Percentiles rank a stretch among this genome's conserved stretches.
These are phyloP conservation scores for Lithobates pipiens DNA, from an alignment of 2,797 vertebrate genomes.

Conservation along the genomic window DNA sequence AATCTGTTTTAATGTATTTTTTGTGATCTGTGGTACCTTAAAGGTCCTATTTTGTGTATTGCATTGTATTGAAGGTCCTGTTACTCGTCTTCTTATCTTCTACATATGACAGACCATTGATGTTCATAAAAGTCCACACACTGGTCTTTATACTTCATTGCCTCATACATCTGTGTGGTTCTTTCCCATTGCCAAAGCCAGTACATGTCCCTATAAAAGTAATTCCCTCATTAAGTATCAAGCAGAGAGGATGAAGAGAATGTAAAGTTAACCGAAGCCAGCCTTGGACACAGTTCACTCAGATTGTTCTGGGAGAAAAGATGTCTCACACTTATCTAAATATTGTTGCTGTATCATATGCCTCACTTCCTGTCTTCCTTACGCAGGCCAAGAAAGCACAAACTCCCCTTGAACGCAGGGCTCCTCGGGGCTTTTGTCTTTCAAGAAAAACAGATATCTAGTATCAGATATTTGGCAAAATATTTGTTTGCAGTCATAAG, in stretches of 20 bases:
- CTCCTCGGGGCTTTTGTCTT: constrained; percentile 68
- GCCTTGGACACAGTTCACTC: constrained; percentile 72
- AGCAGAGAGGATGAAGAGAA: constrained; percentile 68
- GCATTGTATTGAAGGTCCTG: too few relatives aligned
- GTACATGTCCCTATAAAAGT: constrained; percentile 32
- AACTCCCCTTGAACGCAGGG: constrained; percentile 71
- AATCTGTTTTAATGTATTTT: too few relatives aligned
- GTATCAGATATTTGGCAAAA: constrained; percentile 70
- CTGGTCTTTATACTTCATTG: neutral
- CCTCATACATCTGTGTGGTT: constrained; percentile 24
- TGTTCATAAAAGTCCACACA: neutral
- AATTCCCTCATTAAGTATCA: constrained; percentile 64
- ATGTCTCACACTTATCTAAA: constrained; percentile 77
- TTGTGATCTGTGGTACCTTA: too few relatives aligned
- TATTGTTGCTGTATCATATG: constrained; percentile 76
- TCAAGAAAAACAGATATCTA: constrained; percentile 66
- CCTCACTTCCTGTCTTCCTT: constrained; percentile 76
- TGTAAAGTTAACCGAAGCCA: constrained; percentile 64
- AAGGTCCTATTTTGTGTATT: too few relatives aligned
- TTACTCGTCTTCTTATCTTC: neutral
- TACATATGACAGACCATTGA: neutral
- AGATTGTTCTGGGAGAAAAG: constrained; percentile 74
- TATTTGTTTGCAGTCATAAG: constrained; percentile 62
- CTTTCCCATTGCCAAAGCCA: constrained; percentile 26
- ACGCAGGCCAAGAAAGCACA: constrained; percentile 70